Percentiles rank a stretch among this genome's conserved stretches.
phyloP scores from a whole-genome alignment of 2,113 vertebrate genomes.

The Xiphorhynchus elegans region DNA sequence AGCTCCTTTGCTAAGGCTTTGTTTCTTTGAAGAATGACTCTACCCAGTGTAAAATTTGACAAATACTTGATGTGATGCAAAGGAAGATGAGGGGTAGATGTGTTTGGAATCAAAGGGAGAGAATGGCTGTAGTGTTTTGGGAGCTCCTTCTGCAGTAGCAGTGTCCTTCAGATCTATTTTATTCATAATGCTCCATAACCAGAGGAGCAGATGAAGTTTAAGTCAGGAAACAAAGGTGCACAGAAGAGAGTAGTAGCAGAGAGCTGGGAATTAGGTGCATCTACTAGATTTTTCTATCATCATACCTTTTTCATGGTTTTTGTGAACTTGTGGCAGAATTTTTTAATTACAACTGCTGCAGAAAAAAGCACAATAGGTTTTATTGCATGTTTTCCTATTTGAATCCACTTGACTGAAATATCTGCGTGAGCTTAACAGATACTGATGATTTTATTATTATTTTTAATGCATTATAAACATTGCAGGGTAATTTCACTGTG shows the following conservation, averaged over 20 bases:
- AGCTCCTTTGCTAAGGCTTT: background rate
- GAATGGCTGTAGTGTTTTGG: background rate
- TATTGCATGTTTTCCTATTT: background rate
- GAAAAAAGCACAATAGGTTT: background rate
- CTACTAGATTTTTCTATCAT: background rate
- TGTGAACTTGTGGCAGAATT: background rate
- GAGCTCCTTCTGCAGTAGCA: background rate
- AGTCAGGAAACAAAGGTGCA: background rate
- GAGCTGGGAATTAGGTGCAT: background rate
- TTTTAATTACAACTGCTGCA: background rate
- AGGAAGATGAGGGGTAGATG: background rate
- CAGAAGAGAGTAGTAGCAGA: background rate
- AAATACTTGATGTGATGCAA: background rate
- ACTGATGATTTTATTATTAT: background rate
- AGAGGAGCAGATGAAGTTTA: background rate
- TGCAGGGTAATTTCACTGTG: background rate
- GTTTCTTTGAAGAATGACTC: background rate
- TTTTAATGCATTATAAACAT: background rate
- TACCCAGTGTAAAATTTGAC: background rate
- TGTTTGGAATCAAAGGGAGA: background rate
- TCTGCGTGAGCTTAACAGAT: background rate
- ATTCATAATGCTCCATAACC: background rate
- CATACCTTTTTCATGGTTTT: accelerated
- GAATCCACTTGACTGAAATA: background rate
- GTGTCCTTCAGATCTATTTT: background rate